phyloP scores from a whole-genome alignment of 2,113 vertebrate genomes.

The Rhinoptilus africanus region DNA sequence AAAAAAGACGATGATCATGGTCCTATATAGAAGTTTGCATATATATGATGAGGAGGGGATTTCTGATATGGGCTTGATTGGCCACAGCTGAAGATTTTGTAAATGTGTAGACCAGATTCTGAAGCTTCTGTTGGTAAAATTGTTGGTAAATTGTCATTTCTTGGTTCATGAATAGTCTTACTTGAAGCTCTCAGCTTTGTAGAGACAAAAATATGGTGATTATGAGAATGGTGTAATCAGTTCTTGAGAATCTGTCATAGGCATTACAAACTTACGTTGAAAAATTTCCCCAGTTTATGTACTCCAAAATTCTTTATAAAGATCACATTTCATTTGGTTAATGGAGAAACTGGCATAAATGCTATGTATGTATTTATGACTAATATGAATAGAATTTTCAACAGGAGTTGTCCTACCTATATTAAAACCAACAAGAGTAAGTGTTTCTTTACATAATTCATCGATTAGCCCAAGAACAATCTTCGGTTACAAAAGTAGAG shows the following conservation, averaged over 20 bases:
- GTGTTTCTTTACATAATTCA: background rate
- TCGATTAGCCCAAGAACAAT: background rate
- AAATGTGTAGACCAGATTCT: background rate
- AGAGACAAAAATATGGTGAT: background rate
- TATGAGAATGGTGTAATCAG: background rate
- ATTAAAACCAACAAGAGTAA: background rate
- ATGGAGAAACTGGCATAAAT: constrained; percentile 31
- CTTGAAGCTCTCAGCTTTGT: background rate
- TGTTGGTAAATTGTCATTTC: background rate
- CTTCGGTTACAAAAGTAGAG: background rate
- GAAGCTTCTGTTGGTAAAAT: background rate
- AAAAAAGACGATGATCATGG: accelerated
- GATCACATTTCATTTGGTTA: background rate
- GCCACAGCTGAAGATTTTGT: background rate
- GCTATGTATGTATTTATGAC: constrained; percentile 48
- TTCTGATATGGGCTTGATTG: background rate
- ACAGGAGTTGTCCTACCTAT: background rate
- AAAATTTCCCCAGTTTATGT: background rate
- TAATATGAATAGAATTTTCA: constrained; percentile 39
- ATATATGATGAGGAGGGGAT: background rate
- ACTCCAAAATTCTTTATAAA: background rate
- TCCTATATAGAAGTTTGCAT: background rate
- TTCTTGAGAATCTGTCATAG: background rate
- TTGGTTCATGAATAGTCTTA: background rate
- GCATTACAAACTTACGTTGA: background rate